Conservation (phyloP, 2,888 invertebrate species). For the Caenorhabditis uteleia region DNA sequence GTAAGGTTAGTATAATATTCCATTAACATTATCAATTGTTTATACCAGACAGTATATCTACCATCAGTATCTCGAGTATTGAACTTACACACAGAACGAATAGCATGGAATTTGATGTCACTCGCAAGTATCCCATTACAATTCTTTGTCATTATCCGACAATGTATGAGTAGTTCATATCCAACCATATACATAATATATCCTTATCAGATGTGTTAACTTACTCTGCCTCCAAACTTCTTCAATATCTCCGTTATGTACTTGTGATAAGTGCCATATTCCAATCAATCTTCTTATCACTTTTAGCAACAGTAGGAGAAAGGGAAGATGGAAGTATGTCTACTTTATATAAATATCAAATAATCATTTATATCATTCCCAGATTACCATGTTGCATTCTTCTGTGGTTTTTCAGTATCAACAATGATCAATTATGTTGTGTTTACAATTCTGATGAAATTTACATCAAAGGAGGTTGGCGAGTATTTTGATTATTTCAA, state of each 20-base stretch:
- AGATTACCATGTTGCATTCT: conserved; percentile 36
- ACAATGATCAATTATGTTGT: conserved; percentile 24
- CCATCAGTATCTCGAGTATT: conserved; percentile 56
- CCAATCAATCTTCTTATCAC: conserved; percentile 25
- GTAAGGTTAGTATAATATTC: conserved; percentile 50
- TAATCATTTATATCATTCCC: not conserved
- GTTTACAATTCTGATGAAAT: conserved; percentile 24
- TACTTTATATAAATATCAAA: not conserved
- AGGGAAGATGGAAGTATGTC: conserved; percentile 38
- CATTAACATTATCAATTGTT: no score
- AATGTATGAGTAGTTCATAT: conserved; percentile 10
- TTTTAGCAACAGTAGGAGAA: conserved; percentile 43
- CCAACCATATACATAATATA: not conserved
- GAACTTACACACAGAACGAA: conserved; percentile 54
- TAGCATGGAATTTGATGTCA: conserved; percentile 41
- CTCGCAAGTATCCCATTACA: conserved; percentile 27
- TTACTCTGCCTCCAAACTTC: conserved; percentile 6
- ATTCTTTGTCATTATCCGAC: conserved; percentile 24
- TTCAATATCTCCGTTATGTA: conserved; percentile 16
- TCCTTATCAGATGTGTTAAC: conserved; percentile 12
- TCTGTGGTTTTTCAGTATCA: conserved; percentile 31
- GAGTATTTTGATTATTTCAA: not conserved
- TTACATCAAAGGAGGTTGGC: not conserved
- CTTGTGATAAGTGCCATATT: conserved; percentile 19
- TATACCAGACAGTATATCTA: conserved; percentile 47